phyloP scores from a whole-genome alignment of 2,888 invertebrate species.

The Morpho helenor region DNA sequence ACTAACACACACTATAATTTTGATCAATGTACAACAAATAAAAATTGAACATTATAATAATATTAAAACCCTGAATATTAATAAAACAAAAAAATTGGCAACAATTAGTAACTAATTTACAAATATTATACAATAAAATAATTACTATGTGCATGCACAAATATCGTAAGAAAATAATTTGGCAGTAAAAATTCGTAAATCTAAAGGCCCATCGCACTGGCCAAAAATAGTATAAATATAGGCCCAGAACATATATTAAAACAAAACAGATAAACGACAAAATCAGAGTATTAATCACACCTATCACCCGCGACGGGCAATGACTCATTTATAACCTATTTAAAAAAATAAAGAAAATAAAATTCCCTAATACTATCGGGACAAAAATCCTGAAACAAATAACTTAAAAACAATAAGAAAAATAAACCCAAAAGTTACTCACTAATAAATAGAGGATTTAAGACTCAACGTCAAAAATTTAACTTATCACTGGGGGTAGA shows the following conservation, averaged over 20 bases:
- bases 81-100: slow-evolving; percentile 73
- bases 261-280: slow-evolving; percentile 74
- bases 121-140: slow-evolving; percentile 76
- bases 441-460: slow-evolving; percentile 77
- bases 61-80: slow-evolving; percentile 77
- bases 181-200: slow-evolving; percentile 79
- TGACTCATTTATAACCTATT: slow-evolving; percentile 70
- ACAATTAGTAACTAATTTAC: slow-evolving; percentile 76
- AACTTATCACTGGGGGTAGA: slow-evolving; percentile 55
- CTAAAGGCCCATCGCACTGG: slow-evolving; percentile 76
- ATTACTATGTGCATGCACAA: slow-evolving; percentile 78
- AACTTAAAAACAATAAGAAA: slow-evolving; percentile 79
- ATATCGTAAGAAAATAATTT: slow-evolving; percentile 79
- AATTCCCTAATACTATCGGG: slow-evolving; percentile 79
- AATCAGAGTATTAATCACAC: slow-evolving; percentile 76
- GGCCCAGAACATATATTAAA: slow-evolving; percentile 72
- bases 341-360: slow-evolving; percentile 77
- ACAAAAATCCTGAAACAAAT: slow-evolving; percentile 79
- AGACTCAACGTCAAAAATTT: slow-evolving; percentile 63
- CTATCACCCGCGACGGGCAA: slow-evolving; percentile 64
- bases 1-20: slow-evolving; percentile 78
- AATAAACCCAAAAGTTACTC: slow-evolving; percentile 77
- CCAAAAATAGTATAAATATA: slow-evolving; percentile 77
- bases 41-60: slow-evolving; percentile 72
- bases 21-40: slow-evolving; percentile 77